Evolutionary conservation across 2,888 invertebrate species (phyloP).

Genomic region (Phortica magna): DNA sequence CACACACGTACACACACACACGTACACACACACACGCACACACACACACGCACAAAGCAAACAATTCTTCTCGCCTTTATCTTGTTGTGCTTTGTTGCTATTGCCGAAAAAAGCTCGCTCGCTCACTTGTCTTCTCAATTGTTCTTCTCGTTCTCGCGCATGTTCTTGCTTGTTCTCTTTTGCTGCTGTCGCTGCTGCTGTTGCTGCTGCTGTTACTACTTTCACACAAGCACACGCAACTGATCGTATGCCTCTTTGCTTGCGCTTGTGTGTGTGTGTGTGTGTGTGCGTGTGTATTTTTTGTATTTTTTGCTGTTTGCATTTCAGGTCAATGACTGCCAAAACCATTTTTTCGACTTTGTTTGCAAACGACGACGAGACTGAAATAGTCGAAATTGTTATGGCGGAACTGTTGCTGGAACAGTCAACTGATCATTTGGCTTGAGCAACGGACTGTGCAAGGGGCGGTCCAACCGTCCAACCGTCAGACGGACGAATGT

Average conservation of each 20-base stretch:
- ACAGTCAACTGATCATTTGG: background rate
- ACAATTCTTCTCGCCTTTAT: background rate
- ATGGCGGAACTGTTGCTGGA: slow-evolving; percentile 6
- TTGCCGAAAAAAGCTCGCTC: slow-evolving; percentile 1
- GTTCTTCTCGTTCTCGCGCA: background rate
- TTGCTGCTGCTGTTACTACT: slow-evolving; percentile 54
- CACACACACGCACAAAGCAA: background rate
- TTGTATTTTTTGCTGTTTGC: slow-evolving; percentile 52
- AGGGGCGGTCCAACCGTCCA: too few relatives aligned
- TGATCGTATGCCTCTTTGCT: slow-evolving; percentile 36
- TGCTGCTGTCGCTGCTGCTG: slow-evolving; percentile 20
- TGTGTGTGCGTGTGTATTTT: slow-evolving; percentile 39
- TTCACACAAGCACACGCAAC: slow-evolving; percentile 36
- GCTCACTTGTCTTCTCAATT: background rate
- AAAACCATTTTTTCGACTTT: slow-evolving; percentile 55
- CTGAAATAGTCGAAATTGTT: slow-evolving; percentile 60
- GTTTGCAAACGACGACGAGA: slow-evolving; percentile 50
- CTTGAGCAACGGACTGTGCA: too few relatives aligned
- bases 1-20: background rate
- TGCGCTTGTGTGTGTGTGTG: slow-evolving; percentile 29
- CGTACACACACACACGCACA: background rate
- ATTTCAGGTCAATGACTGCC: slow-evolving; percentile 67
- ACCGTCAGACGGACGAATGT: too few relatives aligned
- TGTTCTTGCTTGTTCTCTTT: background rate
- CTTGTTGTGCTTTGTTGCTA: background rate